Evolutionary conservation across 2,113 vertebrate genomes (phyloP).

Genomic region (Carassius auratus): DNA sequence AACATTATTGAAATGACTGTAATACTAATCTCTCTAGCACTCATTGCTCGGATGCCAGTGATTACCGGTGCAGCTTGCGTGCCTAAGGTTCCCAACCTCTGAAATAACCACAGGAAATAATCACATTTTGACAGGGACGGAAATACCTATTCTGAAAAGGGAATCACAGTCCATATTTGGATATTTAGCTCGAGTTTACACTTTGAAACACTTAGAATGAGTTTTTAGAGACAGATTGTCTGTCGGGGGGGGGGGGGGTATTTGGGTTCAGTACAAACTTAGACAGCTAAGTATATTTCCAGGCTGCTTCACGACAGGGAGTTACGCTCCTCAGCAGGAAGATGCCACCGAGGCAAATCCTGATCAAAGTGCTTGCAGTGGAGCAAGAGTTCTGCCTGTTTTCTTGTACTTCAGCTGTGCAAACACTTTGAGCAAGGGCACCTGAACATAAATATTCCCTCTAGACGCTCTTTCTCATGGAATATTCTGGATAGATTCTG

Average conservation of each 20-base stretch:
- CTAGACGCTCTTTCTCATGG: background rate
- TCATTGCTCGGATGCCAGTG: background rate
- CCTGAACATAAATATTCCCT: constrained; percentile 21
- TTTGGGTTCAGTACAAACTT: constrained; percentile 11
- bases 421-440: constrained; percentile 9
- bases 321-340: constrained; percentile 10
- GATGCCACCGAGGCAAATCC: constrained; percentile 7
- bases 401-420: background rate
- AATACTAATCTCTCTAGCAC: background rate
- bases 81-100: background rate
- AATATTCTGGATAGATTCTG: background rate
- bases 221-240: background rate
- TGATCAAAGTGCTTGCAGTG: constrained; percentile 10
- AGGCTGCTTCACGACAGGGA: background rate
- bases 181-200: background rate
- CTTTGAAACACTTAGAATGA: background rate
- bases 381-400: background rate
- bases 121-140: background rate
- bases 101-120: background rate
- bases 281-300: constrained; percentile 31
- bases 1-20: background rate
- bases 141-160: background rate
- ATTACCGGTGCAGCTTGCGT: background rate
- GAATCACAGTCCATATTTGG: background rate
- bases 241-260: background rate